Base-by-base conservation (phyloP, 2,888 invertebrate genomes). In the Ctena decussata region DNA sequence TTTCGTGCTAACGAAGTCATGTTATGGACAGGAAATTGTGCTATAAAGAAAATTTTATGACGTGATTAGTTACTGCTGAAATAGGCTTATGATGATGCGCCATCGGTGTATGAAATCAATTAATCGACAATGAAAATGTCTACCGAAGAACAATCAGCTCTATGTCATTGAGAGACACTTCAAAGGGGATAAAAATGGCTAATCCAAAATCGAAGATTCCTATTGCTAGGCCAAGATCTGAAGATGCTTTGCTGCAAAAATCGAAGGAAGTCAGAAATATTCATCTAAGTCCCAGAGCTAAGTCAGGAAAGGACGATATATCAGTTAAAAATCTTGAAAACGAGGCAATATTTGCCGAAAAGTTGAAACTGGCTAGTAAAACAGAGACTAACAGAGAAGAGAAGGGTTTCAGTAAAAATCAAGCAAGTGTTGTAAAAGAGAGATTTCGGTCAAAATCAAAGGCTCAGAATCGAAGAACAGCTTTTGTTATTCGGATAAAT, bases 161-260 rank as follows among this genome's bases (percentile, higher is more conserved):
- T 12, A 15, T 65, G 35, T 65, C 65, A 65, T 12, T 65, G 65
- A 65, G 24, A 65, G 35, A 65, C 53, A 18, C 12, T 35, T 65
- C 21, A 35, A 32, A 5, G 2, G 60, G 65, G 82, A 78, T 65
- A 73, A 74, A 71, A 83, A 87, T 87, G 85, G 78, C 82, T 72
- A 83, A 85, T 80, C 80, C 78, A 85, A 87, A 85, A 83, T 85
- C 87, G 83, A 82, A 81, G 73, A 80, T 73, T 37, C 82, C 85
- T 8, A 73, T 78, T 44, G 46, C 71, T 15, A 30, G 46, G 21
- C 32, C 46, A 32, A 46, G 49, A 46, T 49, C 44, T 49, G 73
- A 73, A 6, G 44, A 15, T 73, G 18, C 73, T 32, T 32, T 46
- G 49, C 18, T 5, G 15, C 49, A 32, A 46, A 44, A 49, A 49